Percentiles rank a stretch among this genome's conserved stretches.
Evolutionary conservation across 2,888 invertebrate species (phyloP).

Genomic region (Ariolimax columbianus): DNA sequence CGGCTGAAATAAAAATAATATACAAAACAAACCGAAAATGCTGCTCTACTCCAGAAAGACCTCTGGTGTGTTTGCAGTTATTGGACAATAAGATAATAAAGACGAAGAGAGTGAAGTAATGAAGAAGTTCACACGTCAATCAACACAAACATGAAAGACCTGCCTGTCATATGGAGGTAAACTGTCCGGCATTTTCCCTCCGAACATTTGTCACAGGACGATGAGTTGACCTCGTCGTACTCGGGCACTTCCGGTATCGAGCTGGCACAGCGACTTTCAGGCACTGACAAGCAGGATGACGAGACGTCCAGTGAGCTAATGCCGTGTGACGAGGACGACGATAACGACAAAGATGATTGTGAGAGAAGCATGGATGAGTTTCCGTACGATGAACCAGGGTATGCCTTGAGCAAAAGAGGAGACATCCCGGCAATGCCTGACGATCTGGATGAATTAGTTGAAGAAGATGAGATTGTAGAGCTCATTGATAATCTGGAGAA

Average conservation of each 20-base stretch:
- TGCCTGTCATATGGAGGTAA: slow-evolving; percentile 59
- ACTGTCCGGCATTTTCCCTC: slow-evolving; percentile 58
- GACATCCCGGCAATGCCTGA: not conserved
- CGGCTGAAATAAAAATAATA: too few relatives aligned
- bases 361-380: slow-evolving; percentile 26
- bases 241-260: slow-evolving; percentile 52
- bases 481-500: slow-evolving; percentile 22
- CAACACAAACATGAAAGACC: slow-evolving; percentile 30
- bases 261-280: slow-evolving; percentile 5
- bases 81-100: too few relatives aligned
- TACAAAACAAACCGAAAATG: too few relatives aligned
- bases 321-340: slow-evolving; percentile 26
- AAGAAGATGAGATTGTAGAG: slow-evolving; percentile 21
- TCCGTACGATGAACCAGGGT: not conserved
- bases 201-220: slow-evolving; percentile 56
- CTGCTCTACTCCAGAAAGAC: too few relatives aligned
- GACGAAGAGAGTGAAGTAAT: not conserved
- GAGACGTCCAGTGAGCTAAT: not conserved
- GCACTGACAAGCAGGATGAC: not conserved
- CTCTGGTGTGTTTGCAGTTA: too few relatives aligned
- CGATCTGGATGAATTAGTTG: slow-evolving; percentile 33
- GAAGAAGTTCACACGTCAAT: not conserved
- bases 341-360: slow-evolving; percentile 19
- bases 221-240: slow-evolving; percentile 55
- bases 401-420: slow-evolving; percentile 21